Evolutionary conservation across 2,888 invertebrate genomes (phyloP).

Genomic region (Lysandra bellargus): DNA sequence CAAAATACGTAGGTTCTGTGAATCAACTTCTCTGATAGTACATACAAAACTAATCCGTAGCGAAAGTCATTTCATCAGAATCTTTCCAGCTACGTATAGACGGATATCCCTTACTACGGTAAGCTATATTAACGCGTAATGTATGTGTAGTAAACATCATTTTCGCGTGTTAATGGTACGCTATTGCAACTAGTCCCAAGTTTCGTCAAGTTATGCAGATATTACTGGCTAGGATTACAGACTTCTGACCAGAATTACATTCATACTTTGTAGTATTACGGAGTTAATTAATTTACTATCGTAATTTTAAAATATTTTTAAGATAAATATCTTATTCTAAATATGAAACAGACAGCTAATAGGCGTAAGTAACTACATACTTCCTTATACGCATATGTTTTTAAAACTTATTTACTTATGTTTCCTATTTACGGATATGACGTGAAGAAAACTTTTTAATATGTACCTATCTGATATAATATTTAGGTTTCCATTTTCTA

Average conservation of each 20-base stretch:
- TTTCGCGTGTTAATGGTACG: neutral
- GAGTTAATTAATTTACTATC: neutral
- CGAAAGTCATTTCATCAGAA: slow-evolving; percentile 26
- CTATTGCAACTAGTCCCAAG: slow-evolving; percentile 7
- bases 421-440: too few species aligned
- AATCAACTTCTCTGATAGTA: too few species aligned
- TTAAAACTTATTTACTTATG: too few species aligned
- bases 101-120: neutral
- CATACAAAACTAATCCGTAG: neutral
- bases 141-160: neutral
- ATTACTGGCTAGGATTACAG: slow-evolving; percentile 25
- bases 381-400: too few species aligned
- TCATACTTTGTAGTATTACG: neutral
- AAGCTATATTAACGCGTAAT: slow-evolving; percentile 1
- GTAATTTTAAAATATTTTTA: neutral
- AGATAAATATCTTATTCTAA: too few species aligned
- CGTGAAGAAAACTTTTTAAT: too few species aligned
- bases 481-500: too few species aligned
- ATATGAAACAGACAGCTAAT: too few species aligned
- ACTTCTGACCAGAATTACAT: slow-evolving; percentile 5
- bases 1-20: too few species aligned
- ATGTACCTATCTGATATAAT: too few species aligned
- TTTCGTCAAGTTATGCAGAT: slow-evolving; percentile 28
- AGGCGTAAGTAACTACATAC: too few species aligned
- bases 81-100: neutral